These are phyloP conservation scores for Drosophila mojavensis DNA, from an alignment of 1,140 invertebrate genomes.

Conservation along the genomic window DNA sequence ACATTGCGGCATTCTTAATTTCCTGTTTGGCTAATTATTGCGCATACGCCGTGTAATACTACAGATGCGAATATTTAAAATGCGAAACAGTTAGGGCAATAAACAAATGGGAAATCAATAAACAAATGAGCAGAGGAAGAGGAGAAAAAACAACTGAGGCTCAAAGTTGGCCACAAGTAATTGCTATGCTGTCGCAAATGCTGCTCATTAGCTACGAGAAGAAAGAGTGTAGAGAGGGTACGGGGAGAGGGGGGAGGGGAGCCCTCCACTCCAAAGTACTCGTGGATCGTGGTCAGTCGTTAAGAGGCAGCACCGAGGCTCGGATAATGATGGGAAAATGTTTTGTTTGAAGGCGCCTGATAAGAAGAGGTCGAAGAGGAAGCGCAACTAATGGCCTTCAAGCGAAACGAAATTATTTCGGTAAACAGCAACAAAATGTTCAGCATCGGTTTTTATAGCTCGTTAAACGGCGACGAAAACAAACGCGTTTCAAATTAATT, in stretches of 20 bases:
- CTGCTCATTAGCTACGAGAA: conserved; percentile 57
- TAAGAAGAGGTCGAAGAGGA: conserved; percentile 43
- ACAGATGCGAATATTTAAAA: conserved; percentile 75
- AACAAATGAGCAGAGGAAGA: conserved; percentile 14
- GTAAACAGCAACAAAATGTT: conserved; percentile 44
- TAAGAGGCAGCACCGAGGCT: conserved; percentile 25
- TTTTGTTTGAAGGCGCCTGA: conserved; percentile 43
- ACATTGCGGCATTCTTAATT: conserved; percentile 36
- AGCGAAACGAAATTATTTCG: conserved; percentile 4
- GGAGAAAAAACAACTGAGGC: conserved; percentile 17
- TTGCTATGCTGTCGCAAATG: conserved; percentile 39
- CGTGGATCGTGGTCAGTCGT: neutral
- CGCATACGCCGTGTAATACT: conserved; percentile 66
- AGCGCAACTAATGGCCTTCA: conserved; percentile 43
- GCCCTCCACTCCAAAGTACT: conserved; percentile 28
- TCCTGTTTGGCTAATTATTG: conserved; percentile 64
- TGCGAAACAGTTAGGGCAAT: conserved; percentile 54
- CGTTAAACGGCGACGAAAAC: conserved; percentile 44
- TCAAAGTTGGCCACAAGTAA: conserved; percentile 74
- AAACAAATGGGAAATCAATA: conserved; percentile 49
- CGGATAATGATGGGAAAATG: conserved; percentile 78
- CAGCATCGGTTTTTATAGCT: conserved; percentile 54
- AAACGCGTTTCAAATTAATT: conserved; percentile 65
- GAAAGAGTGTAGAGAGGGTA: too few species aligned
- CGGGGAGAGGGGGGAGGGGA: neutral